These are phyloP conservation scores for Sarcophaga rosellei DNA, from an alignment of 2,888 invertebrate genomes.

Conservation along the genomic window DNA sequence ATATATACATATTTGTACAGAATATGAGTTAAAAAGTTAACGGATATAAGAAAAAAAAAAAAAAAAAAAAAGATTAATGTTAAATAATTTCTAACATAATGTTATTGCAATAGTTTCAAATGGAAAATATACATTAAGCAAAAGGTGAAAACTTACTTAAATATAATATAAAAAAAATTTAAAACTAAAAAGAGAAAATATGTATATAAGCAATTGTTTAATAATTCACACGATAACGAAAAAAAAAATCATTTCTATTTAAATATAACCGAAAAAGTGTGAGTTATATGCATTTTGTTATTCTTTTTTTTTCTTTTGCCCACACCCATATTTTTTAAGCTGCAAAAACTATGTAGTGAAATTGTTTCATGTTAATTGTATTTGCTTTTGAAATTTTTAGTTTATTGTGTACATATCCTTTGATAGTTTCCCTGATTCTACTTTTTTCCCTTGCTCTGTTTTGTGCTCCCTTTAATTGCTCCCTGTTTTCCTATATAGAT, in stretches of 20 bases:
- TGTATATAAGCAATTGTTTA: no score
- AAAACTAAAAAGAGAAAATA: no score
- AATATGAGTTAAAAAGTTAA: conserved; percentile 50
- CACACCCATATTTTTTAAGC: conserved; percentile 59
- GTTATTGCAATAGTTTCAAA: conserved; percentile 4
- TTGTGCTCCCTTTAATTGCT: neutral
- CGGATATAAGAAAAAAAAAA: conserved; percentile 39
- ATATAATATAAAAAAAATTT: no score
- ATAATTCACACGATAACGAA: no score
- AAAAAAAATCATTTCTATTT: no score
- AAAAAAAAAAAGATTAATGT: conserved; percentile 16
- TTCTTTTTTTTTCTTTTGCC: conserved; percentile 66
- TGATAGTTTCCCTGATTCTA: conserved; percentile 28
- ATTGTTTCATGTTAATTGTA: conserved; percentile 49
- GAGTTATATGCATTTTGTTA: neutral
- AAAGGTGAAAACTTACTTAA: no score
- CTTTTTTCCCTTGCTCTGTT: conserved; percentile 1
- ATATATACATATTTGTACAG: conserved; percentile 31
- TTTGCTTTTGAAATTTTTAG: conserved; percentile 48
- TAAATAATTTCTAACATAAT: conserved; percentile 5
- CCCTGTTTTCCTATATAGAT: neutral
- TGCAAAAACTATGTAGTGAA: conserved; percentile 24
- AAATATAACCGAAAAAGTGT: no score
- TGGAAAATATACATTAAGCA: conserved; percentile 10
- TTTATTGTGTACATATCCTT: conserved; percentile 55